These are phyloP conservation scores for Nestor notabilis DNA, from an alignment of 2,113 vertebrate genomes.

Conservation along the genomic window DNA sequence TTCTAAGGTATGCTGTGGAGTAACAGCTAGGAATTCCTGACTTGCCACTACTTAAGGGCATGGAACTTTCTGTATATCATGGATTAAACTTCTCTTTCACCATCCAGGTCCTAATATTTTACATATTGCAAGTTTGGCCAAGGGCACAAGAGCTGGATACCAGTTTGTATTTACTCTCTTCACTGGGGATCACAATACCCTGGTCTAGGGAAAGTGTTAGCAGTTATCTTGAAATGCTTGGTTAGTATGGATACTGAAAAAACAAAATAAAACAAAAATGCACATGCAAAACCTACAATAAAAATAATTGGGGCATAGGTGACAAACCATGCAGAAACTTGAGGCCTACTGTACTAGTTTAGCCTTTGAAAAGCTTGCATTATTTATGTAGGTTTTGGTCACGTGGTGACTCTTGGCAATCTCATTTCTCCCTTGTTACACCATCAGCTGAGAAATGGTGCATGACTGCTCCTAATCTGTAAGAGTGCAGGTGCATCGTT, in stretches of 20 bases:
- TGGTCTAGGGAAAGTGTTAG: background rate
- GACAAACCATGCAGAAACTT: background rate
- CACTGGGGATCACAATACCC: background rate
- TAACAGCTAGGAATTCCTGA: background rate
- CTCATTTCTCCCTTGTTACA: background rate
- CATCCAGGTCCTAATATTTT: background rate
- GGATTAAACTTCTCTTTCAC: background rate
- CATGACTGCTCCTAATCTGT: background rate
- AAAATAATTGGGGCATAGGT: background rate
- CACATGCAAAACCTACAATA: background rate
- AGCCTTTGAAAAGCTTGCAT: background rate
- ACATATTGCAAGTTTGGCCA: background rate
- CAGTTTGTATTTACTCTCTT: background rate
- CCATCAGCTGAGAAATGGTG: background rate
- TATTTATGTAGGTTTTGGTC: background rate
- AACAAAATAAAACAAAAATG: background rate
- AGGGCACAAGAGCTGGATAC: background rate
- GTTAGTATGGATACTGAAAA: background rate
- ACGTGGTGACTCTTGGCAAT: background rate
- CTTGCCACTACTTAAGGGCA: background rate
- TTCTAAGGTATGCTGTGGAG: background rate
- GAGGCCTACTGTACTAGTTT: background rate
- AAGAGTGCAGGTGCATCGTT: background rate
- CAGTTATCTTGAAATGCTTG: background rate
- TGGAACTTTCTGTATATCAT: background rate